Evolutionary conservation across 2,113 vertebrate genomes (phyloP), one percentile per base, ranked within the genome.

Genomic region (Alethe castanea): DNA sequence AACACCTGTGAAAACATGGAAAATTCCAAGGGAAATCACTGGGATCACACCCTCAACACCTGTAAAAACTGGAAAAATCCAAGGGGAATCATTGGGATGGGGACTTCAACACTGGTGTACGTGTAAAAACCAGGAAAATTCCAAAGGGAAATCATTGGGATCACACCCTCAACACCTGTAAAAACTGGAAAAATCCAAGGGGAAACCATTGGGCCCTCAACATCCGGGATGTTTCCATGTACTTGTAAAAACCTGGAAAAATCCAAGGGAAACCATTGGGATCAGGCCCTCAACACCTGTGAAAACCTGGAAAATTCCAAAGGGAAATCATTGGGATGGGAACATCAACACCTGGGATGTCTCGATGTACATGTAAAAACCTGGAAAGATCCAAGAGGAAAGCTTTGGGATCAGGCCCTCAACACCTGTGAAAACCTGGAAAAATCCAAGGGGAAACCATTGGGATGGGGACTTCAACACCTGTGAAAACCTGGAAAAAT

Each of bases 141-240:
- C 24, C 15, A 47, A 23, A 5, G 22, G 22, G 8, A 48, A 48
- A 23, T 47, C 20, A 47, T 22, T 47, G 11, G 47, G 10, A 23
- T 31, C 28, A 14, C 14, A 28, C 5, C 3, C 2, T 64, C 9
- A 62, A 14, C 60, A 61, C 17, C 9, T 22, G 26, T 2, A 3
- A 62, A 40, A 62, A 22, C 12, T 40, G 60, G 36, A 29, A 64
- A 19, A 40, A 7, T 42, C 14, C 14, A 8, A 31, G 8, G 7
- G 29, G 20, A 13, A 4, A 35, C 2, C 33, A 0, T 6, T 36
- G 3, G n/a, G 25, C 6, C 6, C 2, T 28, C 18, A 48, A 9
- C 23, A 45, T 5, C 7, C 15, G 98, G 19, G 44, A 45, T 10
- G 9, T 45, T 19, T 45, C 19, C 8, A 45, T 45, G 44, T 45